phyloP scores from a whole-genome alignment of 2,113 vertebrate genomes.

The Zingel zingel region DNA sequence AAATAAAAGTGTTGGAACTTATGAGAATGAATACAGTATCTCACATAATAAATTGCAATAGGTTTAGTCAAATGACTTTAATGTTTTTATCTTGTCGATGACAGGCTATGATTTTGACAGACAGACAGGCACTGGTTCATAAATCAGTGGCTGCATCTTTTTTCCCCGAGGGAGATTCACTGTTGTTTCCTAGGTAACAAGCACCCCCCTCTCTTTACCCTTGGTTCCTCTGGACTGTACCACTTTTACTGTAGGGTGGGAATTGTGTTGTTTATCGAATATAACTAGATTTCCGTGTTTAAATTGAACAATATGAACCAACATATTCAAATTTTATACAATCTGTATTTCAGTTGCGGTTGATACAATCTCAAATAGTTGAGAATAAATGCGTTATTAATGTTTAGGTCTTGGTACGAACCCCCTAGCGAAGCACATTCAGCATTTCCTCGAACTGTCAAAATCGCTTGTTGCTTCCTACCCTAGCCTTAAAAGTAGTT shows the following conservation, averaged over 20 bases:
- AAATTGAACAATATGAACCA: rapidly evolving
- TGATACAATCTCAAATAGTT: rapidly evolving
- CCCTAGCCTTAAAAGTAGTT: slow-evolving; percentile 82
- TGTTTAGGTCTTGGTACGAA: background rate
- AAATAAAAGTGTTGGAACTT: background rate
- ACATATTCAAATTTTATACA: rapidly evolving
- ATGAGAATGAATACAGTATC: background rate
- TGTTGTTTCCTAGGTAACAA: slow-evolving; percentile 86
- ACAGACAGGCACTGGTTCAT: slow-evolving; percentile 70
- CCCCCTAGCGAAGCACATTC: slow-evolving; percentile 22
- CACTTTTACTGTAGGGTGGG: slow-evolving; percentile 60
- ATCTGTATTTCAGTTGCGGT: rapidly evolving
- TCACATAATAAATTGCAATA: background rate
- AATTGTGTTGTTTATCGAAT: background rate
- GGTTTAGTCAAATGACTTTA: slow-evolving; percentile 7
- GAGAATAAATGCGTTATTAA: background rate
- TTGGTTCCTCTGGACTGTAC: slow-evolving; percentile 77
- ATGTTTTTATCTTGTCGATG: slow-evolving; percentile 35
- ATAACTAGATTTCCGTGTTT: background rate
- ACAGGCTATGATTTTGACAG: slow-evolving; percentile 50
- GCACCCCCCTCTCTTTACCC: slow-evolving; percentile 73
- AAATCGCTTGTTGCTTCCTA: slow-evolving; percentile 85
- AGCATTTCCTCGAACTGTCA: slow-evolving; percentile 83
- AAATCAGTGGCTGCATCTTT: slow-evolving; percentile 79
- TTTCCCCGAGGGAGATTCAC: slow-evolving; percentile 75